Evolutionary conservation across 2,888 invertebrate genomes (phyloP).

Genomic region (Nymphalis urticae): DNA sequence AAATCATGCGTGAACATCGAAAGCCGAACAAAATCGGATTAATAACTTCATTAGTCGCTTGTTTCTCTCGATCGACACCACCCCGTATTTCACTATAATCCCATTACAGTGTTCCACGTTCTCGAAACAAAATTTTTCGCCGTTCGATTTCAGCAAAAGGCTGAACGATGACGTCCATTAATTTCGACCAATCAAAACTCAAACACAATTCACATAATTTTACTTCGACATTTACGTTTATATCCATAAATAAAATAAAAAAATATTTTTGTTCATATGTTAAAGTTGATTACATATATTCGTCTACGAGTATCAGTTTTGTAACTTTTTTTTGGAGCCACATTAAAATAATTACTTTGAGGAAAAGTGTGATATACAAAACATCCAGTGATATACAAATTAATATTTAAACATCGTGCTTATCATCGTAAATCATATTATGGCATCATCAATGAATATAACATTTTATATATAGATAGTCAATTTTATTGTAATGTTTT

Average conservation of each 20-base stretch:
- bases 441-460: too few species aligned
- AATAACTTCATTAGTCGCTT: conserved; percentile 81
- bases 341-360: too few species aligned
- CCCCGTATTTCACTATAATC: conserved; percentile 79
- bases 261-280: background rate
- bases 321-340: too few species aligned
- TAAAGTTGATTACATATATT: too few species aligned
- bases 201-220: background rate
- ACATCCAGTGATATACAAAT: too few species aligned
- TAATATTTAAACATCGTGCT: too few species aligned
- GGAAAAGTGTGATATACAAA: too few species aligned
- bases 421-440: too few species aligned
- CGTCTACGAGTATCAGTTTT: too few species aligned
- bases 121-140: conserved; percentile 59
- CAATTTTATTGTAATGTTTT: too few species aligned
- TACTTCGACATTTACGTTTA: background rate
- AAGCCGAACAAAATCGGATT: conserved; percentile 77
- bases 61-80: conserved; percentile 77
- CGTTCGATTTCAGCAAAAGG: conserved; percentile 39
- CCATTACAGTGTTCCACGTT: conserved; percentile 66
- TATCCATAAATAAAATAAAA: background rate
- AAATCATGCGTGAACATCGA: conserved; percentile 62
- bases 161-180: conserved; percentile 5
- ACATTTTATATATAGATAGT: too few species aligned
- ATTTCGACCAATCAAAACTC: background rate